Conservation (phyloP, 2,113 vertebrate genomes). For the Salminus brasiliensis region DNA sequence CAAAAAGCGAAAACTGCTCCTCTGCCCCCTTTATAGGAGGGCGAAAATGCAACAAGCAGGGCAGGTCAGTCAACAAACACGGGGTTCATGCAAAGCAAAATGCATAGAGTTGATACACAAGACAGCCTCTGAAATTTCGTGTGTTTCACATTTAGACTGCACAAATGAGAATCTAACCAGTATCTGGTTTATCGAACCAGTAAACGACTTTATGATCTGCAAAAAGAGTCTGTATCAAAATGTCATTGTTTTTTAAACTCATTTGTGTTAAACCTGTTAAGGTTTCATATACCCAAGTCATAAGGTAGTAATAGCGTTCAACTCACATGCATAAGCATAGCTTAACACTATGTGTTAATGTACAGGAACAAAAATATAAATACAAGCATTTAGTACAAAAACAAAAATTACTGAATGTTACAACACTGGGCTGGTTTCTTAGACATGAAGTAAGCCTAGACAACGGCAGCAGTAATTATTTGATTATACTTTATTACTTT, state of each 20-base stretch:
- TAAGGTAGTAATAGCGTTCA: neutral
- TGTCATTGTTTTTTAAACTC: neutral
- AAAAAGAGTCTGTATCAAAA: neutral
- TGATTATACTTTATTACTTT: too few species aligned
- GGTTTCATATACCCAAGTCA: neutral
- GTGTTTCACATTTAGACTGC: neutral
- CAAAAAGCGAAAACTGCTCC: slow-evolving; percentile 81
- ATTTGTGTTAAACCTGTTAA: neutral
- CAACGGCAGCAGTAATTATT: too few species aligned
- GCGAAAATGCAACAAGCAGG: slow-evolving; percentile 68
- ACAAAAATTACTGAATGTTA: neutral
- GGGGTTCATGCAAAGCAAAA: slow-evolving; percentile 51
- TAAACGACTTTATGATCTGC: neutral
- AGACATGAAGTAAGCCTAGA: too few species aligned
- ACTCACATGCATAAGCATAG: neutral
- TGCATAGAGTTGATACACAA: slow-evolving; percentile 1
- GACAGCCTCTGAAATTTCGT: neutral
- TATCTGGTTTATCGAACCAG: neutral
- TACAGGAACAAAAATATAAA: neutral
- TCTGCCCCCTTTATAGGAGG: slow-evolving; percentile 71
- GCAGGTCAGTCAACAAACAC: slow-evolving; percentile 61
- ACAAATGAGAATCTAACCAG: neutral
- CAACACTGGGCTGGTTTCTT: neutral
- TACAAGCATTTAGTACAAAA: neutral
- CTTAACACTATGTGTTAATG: neutral